These are phyloP conservation scores for Aphaenogaster ashmeadi DNA, from an alignment of 1,140 invertebrate species.

Conservation along the genomic window DNA sequence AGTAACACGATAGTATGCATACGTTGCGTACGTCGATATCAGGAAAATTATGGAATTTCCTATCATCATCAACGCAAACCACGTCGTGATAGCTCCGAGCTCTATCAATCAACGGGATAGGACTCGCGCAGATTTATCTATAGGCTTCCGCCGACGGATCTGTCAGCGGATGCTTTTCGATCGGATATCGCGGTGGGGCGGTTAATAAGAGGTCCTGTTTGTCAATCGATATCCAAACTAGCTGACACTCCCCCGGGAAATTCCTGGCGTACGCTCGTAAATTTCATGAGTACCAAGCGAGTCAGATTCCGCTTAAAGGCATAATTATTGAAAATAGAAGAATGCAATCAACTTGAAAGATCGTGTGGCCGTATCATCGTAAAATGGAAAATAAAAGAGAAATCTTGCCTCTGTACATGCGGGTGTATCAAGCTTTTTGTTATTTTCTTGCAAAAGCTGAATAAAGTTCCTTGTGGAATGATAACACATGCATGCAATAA, in stretches of 20 bases:
- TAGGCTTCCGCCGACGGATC: background rate
- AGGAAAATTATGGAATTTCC: conserved; percentile 28
- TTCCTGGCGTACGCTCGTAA: background rate
- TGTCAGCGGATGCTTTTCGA: conserved; percentile 34
- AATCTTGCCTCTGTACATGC: background rate
- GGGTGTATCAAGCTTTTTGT: background rate
- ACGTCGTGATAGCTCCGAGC: conserved; percentile 46
- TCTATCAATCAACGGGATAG: conserved; percentile 52
- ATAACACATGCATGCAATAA: background rate
- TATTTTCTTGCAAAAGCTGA: background rate
- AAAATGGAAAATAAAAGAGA: conserved; percentile 18
- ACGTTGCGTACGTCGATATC: background rate
- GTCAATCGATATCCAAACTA: conserved; percentile 76
- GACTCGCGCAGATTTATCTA: conserved; percentile 36
- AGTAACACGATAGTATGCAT: background rate
- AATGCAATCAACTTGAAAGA: conserved; percentile 6
- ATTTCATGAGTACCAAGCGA: conserved; percentile 6
- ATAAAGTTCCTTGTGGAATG: background rate
- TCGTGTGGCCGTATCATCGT: background rate
- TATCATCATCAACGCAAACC: background rate
- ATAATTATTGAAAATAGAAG: conserved; percentile 25
- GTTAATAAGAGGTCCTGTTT: conserved; percentile 67
- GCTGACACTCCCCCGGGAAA: conserved; percentile 18
- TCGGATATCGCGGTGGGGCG: background rate
- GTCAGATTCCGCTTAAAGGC: background rate